These are phyloP conservation scores for Watsonalla cultraria DNA, from an alignment of 2,888 invertebrate species.

Conservation along the genomic window DNA sequence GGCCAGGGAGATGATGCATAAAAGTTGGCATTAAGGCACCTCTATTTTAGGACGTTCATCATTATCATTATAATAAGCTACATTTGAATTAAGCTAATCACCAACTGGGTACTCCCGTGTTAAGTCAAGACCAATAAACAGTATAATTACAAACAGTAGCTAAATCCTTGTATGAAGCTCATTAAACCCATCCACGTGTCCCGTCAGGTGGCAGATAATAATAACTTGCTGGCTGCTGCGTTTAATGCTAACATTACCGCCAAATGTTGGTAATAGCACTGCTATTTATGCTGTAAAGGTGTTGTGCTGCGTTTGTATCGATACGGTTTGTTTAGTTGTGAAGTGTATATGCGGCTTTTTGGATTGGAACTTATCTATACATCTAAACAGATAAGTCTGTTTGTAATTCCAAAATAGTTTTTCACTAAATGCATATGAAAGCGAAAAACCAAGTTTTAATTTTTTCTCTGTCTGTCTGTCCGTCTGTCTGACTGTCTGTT, in stretches of 20 bases:
- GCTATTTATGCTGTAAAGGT: conserved; percentile 49
- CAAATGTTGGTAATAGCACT: conserved; percentile 40
- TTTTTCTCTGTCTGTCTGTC: too few species aligned
- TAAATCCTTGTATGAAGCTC: neutral
- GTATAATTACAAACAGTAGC: neutral
- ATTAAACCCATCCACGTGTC: neutral
- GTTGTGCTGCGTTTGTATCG: conserved; percentile 19
- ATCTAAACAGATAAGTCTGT: too few species aligned
- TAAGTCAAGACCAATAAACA: neutral
- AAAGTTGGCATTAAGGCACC: too few species aligned
- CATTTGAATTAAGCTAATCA: neutral
- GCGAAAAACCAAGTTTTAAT: too few species aligned
- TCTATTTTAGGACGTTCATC: too few species aligned
- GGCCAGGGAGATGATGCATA: too few species aligned
- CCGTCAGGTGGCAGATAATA: neutral
- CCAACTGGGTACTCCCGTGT: neutral
- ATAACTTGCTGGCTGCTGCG: conserved; percentile 6
- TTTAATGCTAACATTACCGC: conserved; percentile 38
- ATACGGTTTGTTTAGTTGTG: neutral
- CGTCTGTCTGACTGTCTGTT: too few species aligned
- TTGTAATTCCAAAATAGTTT: too few species aligned
- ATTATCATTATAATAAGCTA: too few species aligned
- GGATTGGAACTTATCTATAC: too few species aligned
- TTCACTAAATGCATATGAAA: too few species aligned
- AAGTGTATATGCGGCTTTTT: neutral